Evolutionary conservation across 1,140 invertebrate species (phyloP), one percentile per base, ranked within the genome.

Genomic region (Cotesia vestalis): DNA sequence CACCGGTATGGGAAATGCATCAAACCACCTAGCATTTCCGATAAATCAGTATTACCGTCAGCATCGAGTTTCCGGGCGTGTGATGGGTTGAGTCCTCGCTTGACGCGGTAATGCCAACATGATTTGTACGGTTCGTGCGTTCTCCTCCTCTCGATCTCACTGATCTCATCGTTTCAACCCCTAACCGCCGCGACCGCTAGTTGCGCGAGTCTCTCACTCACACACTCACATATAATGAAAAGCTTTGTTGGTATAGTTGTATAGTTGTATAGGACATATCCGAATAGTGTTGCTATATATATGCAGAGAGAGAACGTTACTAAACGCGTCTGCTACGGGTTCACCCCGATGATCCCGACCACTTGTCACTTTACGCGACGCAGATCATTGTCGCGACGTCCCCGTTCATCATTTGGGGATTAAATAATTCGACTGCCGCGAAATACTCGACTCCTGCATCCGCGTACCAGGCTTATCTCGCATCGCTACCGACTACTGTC

Each of bases 361-460:
- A 86, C 85, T 87, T 87, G 85, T 86, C 85, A 86, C 80, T 84
- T 84, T 76, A 82, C 81, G 84, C 79, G 81, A 82, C 79, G 80
- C 82, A 80, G 82, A 82, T 89, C 89, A 89, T 90, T 88, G 89
- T 83, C 84, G 77, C 88, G 90, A 90, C 89, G 86, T 79, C 86
- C 80, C 80, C 88, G 80, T 87, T 79, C 81, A 83, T 86, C 85
- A 87, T 83, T 82, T 82, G 75, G 81, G 81, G 83, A 83, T 85
- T 85, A 82, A 84, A 84, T 84, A 81, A 82, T 85, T 82, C 76
- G 77, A 79, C 75, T 78, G 79, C 69, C 71, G 75, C 69, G 71
- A 46, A 51, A 74, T 74, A 69, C 71, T 69, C 40, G 11, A 46
- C 40, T 46, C 40, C 40, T 46, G 11, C 72, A 17, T 17, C 11